Evolutionary conservation across 2,888 invertebrate species (phyloP).

Genomic region (Calephelis perditalis): DNA sequence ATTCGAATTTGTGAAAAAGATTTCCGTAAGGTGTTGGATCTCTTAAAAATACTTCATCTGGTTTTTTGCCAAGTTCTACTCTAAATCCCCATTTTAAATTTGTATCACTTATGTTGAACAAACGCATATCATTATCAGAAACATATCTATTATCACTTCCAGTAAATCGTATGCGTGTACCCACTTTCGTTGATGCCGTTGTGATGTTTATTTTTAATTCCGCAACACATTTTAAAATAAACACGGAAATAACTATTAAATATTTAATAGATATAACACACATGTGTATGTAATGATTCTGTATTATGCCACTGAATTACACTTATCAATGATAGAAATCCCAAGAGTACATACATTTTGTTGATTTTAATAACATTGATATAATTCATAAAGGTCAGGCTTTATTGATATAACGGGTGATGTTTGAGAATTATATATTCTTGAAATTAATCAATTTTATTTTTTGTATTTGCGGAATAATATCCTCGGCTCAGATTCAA

Average conservation of each 20-base stretch:
- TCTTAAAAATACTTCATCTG: conserved; percentile 48
- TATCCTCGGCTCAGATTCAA: too few relatives aligned
- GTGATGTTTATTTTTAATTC: conserved; percentile 43
- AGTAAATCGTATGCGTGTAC: conserved; percentile 31
- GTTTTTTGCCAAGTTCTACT: conserved; percentile 47
- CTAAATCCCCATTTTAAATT: conserved; percentile 48
- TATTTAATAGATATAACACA: conserved; percentile 4
- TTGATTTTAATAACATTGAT: too few relatives aligned
- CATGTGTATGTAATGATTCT: neutral
- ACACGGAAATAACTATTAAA: neutral
- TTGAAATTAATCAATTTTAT: too few relatives aligned
- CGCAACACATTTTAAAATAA: conserved; percentile 29
- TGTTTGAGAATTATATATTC: too few relatives aligned
- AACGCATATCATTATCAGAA: conserved; percentile 42
- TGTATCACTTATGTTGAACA: conserved; percentile 49
- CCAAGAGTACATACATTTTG: too few relatives aligned
- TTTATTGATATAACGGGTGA: too few relatives aligned
- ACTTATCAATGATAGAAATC: too few relatives aligned
- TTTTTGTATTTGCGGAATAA: too few relatives aligned
- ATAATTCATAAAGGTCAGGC: too few relatives aligned
- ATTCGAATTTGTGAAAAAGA: conserved; percentile 45
- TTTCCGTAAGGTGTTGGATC: conserved; percentile 53
- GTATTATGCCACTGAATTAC: too few relatives aligned
- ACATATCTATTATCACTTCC: conserved; percentile 45
- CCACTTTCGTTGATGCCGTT: conserved; percentile 34